These are phyloP conservation scores for Standfussiana lucernea DNA, from an alignment of 2,888 invertebrate species.

Conservation along the genomic window DNA sequence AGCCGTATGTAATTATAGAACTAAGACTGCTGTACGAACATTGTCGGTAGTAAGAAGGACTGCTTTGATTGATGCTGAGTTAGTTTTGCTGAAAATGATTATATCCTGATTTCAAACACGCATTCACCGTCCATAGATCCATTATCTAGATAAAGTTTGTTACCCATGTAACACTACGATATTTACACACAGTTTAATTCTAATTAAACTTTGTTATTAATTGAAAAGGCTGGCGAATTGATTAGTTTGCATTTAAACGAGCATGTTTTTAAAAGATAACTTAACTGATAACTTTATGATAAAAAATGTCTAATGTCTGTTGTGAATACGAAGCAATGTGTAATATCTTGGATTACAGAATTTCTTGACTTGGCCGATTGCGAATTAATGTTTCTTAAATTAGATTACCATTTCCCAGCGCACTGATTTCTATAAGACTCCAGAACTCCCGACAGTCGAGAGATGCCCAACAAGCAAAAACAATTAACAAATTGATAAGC, in stretches of 20 bases:
- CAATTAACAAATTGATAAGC: constrained; percentile 91
- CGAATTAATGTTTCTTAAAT: constrained; percentile 60
- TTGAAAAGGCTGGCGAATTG: constrained; percentile 33
- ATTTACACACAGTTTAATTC: constrained; percentile 11
- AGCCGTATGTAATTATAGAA: constrained; percentile 67
- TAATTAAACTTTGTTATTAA: constrained; percentile 43
- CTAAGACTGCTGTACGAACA: constrained; percentile 53
- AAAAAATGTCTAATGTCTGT: constrained; percentile 38
- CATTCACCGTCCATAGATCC: constrained; percentile 5
- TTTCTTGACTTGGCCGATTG: constrained; percentile 37
- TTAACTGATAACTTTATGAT: constrained; percentile 31
- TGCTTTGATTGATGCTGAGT: constrained; percentile 50
- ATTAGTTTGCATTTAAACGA: constrained; percentile 45
- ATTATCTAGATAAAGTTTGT: constrained; percentile 34
- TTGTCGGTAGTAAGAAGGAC: constrained; percentile 52
- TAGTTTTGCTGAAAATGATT: constrained; percentile 39
- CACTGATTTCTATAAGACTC: constrained; percentile 80
- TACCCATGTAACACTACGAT: constrained; percentile 10
- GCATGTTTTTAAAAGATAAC: constrained; percentile 34
- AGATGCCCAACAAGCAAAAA: constrained; percentile 89
- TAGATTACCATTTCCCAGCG: constrained; percentile 67
- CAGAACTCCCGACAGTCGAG: constrained; percentile 81
- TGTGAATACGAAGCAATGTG: constrained; percentile 7
- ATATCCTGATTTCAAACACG: constrained; percentile 23
- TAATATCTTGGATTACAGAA: constrained; percentile 26